phyloP scores from a whole-genome alignment of 2,113 vertebrate genomes.

The Austrofundulus limnaeus region DNA sequence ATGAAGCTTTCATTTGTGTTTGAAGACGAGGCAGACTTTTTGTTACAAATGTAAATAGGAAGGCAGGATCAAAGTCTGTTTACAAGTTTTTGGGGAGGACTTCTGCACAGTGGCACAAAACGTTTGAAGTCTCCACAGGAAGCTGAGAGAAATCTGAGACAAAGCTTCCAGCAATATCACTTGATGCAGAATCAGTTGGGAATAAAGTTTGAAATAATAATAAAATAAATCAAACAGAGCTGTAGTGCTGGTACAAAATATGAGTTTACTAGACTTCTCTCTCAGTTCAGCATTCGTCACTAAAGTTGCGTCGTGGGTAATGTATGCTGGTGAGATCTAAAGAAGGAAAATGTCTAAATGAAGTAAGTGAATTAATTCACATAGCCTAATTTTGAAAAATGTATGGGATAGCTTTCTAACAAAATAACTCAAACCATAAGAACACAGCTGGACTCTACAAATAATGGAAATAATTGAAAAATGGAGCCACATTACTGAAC shows the following conservation, averaged over 20 bases:
- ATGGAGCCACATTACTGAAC: too few relatives aligned
- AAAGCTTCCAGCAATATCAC: neutral
- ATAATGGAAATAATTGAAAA: too few relatives aligned
- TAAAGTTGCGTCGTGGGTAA: neutral
- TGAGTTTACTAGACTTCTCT: neutral
- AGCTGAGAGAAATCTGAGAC: neutral
- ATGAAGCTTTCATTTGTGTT: constrained; percentile 7
- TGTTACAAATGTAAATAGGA: constrained; percentile 1
- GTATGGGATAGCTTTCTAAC: too few relatives aligned
- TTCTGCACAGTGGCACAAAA: neutral
- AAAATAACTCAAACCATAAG: too few relatives aligned
- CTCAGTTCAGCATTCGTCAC: too few relatives aligned
- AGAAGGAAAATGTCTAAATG: too few relatives aligned
- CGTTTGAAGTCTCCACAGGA: neutral
- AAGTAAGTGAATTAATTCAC: too few relatives aligned
- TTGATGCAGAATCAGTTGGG: neutral
- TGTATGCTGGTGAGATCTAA: neutral
- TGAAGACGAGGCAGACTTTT: constrained; percentile 1
- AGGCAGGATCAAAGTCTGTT: constrained; percentile 6
- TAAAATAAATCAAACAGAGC: neutral
- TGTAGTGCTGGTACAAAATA: neutral
- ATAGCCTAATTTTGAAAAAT: too few relatives aligned
- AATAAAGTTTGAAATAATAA: constrained; percentile 1
- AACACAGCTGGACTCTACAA: too few relatives aligned
- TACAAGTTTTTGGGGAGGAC: neutral